A percentile compares a stretch with the other conserved stretches of the same genome.
Conservation (phyloP, 2,797 vertebrate genomes). For the Molossus molossus region DNA sequence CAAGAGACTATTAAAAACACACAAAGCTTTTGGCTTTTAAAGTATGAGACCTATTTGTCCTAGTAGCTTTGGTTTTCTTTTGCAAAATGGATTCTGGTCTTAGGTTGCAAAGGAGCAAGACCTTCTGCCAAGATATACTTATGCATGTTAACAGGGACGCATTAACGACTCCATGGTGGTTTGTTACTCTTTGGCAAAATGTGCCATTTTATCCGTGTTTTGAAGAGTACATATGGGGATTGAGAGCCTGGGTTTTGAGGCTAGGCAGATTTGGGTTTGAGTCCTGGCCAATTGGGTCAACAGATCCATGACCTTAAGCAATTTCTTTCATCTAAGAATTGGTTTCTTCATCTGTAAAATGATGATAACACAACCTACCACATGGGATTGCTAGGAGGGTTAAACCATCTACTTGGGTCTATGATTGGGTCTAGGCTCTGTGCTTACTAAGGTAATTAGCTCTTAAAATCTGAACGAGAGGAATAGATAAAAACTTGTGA, state of each 20-base stretch:
- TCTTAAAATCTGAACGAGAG: constrained; percentile 8
- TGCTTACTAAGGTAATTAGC: background rate
- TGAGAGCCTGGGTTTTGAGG: background rate
- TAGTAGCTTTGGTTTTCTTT: constrained; percentile 69
- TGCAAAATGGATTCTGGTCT: constrained; percentile 85
- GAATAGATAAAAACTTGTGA: background rate
- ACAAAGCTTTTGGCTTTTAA: constrained; percentile 52
- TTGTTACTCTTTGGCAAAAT: constrained; percentile 77
- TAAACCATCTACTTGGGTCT: background rate
- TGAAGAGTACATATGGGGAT: background rate
- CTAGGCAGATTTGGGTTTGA: constrained; percentile 22
- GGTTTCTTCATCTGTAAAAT: constrained; percentile 5
- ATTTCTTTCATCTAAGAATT: constrained; percentile 11
- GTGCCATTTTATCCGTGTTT: constrained; percentile 64
- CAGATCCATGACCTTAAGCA: background rate
- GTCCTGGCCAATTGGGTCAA: background rate
- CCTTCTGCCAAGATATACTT: constrained; percentile 79
- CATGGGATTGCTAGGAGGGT: background rate
- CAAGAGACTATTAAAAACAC: constrained; percentile 66
- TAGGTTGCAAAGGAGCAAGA: constrained; percentile 86
- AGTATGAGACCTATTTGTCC: constrained; percentile 50
- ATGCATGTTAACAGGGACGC: constrained; percentile 79
- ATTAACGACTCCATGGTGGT: constrained; percentile 77
- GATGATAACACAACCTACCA: background rate
- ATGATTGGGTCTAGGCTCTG: background rate